phyloP scores from a whole-genome alignment of 2,888 invertebrate species.

The Leptarthrus brevirostris region DNA sequence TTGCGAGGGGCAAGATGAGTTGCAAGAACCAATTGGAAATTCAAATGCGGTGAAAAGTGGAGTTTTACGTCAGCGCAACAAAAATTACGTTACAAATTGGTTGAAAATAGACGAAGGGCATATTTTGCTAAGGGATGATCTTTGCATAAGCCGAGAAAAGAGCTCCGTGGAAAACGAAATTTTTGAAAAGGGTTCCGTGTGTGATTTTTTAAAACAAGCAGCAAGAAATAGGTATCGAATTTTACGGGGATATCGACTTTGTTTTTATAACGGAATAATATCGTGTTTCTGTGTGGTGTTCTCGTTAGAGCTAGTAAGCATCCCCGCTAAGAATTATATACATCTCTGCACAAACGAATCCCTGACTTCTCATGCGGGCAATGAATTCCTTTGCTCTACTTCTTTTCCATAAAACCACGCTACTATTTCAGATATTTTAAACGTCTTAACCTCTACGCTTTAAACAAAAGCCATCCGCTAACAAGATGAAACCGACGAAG shows the following conservation, averaged over 20 bases:
- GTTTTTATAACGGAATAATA: neutral
- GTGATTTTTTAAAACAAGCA: neutral
- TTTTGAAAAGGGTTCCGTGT: neutral
- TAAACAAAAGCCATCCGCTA: neutral
- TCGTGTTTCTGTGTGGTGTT: neutral
- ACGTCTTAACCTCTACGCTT: neutral
- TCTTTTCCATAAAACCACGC: neutral
- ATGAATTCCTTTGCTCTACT: neutral
- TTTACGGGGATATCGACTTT: neutral
- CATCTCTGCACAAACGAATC: neutral
- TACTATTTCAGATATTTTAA: neutral
- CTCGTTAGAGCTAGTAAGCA: neutral
- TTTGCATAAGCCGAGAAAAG: neutral
- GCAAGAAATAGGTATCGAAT: neutral
- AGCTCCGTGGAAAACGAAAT: neutral
- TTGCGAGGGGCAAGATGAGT: neutral
- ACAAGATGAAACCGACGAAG: neutral
- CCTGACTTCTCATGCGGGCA: too few species aligned
- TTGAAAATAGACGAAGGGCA: neutral
- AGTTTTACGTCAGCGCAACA: neutral
- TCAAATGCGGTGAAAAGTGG: constrained; percentile 3
- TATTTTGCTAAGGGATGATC: neutral
- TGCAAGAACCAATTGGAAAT: constrained; percentile 1
- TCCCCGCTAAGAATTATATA: neutral
- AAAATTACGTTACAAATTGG: neutral